Evolutionary conservation across 2,888 invertebrate genomes (phyloP), one percentile per base, ranked within the genome.

Genomic region (Phragmatobia fuliginosa): DNA sequence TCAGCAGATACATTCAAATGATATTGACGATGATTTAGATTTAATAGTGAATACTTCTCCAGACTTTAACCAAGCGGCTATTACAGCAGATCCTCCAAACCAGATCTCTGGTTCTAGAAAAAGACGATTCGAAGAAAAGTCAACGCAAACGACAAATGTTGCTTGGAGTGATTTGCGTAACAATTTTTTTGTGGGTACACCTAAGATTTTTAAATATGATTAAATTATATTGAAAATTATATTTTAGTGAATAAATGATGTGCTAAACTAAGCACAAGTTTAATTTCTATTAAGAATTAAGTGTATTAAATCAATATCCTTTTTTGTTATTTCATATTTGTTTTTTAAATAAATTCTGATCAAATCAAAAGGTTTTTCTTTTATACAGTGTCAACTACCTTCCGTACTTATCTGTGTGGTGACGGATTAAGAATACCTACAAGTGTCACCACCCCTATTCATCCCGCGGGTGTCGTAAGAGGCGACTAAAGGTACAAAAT

Each of bases 161-260:
- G 25, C 68, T 0, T 83, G 83, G 83, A 64, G 73, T 0, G 73
- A 81, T 18, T 59, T 79, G 21, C 67, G 69, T 0, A 25, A 25
- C 1, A 74, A 81, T 18, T 75, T 81, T 18, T 83, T 83, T 67
- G 72, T 75, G 0, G 80, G 84, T 0, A 61, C 74, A 5, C 82
- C 81, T 0, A 82, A 82, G 28, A 72, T 82, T 49, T 77, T 75
- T 18, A 71, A 67, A 7, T 68, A n/a, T n/a, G n/a, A n/a, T n/a
- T n/a, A n/a, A n/a, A n/a, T n/a, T n/a, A n/a, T n/a, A n/a, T n/a
- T n/a, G n/a, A n/a, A n/a, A n/a, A n/a, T n/a, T n/a, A n/a, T n/a
- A n/a, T n/a, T n/a, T n/a, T 49, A 49, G 2, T 49, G 6, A n/a
- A 49, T 49, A 11, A n/a, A 49, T 49, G 10, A n/a, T 49, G n/a